Conservation (phyloP, 37 sponge, comb jelly and placozoan genomes). For the Oopsacas minuta region DNA sequence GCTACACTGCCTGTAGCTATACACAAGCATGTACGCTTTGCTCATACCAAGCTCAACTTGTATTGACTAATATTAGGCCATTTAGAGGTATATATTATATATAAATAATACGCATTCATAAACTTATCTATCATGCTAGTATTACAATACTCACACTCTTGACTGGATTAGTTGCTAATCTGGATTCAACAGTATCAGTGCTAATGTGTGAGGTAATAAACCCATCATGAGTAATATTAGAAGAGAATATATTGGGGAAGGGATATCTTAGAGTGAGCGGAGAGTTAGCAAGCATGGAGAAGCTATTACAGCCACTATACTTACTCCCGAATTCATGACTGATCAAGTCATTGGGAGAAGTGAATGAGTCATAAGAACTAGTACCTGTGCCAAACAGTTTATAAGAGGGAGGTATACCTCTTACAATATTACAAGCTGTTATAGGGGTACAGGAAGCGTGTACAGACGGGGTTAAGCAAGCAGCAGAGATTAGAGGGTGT, state of each 20-base stretch:
- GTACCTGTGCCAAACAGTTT: neutral
- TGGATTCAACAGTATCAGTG: neutral
- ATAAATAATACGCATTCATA: too few species aligned
- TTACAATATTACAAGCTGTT: neutral
- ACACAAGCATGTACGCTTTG: too few species aligned
- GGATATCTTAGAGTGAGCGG: neutral
- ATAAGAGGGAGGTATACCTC: neutral
- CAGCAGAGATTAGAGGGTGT: neutral
- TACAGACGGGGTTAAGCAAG: neutral
- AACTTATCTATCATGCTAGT: neutral
- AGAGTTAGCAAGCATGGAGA: neutral
- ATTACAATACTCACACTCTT: neutral
- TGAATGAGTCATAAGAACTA: neutral
- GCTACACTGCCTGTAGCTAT: too few species aligned
- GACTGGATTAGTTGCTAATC: neutral
- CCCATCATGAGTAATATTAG: neutral
- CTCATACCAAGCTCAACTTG: neutral
- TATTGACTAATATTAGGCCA: too few species aligned
- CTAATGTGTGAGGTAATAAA: neutral
- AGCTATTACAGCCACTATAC: neutral
- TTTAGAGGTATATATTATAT: too few species aligned
- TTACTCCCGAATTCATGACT: conserved; percentile 8
- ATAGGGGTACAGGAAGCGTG: neutral
- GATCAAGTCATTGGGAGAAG: neutral
- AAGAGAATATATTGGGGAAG: neutral